Evolutionary conservation across 30 jellyfish, hydroid and myxozoan genomes (phyloP).

Genomic region (Aurelia sp.): DNA sequence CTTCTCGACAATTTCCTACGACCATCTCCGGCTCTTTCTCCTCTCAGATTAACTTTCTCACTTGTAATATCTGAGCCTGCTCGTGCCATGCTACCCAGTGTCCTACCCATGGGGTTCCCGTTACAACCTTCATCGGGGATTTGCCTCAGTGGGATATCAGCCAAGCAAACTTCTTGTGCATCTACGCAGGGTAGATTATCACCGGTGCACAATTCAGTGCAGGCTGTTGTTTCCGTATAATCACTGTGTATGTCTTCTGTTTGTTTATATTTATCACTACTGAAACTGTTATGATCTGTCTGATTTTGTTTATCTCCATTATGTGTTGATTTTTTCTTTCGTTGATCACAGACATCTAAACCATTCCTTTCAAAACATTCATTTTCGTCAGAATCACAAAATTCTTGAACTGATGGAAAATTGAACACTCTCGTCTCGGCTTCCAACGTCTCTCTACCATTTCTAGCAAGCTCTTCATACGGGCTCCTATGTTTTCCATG

Average conservation of each 20-base stretch:
- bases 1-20: constrained; percentile 6
- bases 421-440: too few relatives aligned
- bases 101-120: too few relatives aligned
- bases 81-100: too few relatives aligned
- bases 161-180: not conserved
- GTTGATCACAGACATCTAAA: too few relatives aligned
- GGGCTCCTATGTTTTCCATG: constrained; percentile 17
- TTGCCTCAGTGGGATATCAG: not conserved
- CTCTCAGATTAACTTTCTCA: too few relatives aligned
- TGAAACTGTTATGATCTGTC: not conserved
- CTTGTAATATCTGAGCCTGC: too few relatives aligned
- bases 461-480: not conserved
- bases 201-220: not conserved
- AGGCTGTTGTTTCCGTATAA: not conserved
- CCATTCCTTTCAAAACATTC: too few relatives aligned
- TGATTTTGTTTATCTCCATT: too few relatives aligned
- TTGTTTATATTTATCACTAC: not conserved
- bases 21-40: too few relatives aligned
- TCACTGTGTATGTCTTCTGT: not conserved
- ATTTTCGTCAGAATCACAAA: too few relatives aligned
- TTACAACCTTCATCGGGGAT: not conserved
- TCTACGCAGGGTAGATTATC: not conserved
- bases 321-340: too few relatives aligned
- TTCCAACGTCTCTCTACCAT: not conserved
- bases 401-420: too few relatives aligned